Evolutionary conservation across 1,140 invertebrate species (phyloP).

Genomic region (Megalonaias nervosa): DNA sequence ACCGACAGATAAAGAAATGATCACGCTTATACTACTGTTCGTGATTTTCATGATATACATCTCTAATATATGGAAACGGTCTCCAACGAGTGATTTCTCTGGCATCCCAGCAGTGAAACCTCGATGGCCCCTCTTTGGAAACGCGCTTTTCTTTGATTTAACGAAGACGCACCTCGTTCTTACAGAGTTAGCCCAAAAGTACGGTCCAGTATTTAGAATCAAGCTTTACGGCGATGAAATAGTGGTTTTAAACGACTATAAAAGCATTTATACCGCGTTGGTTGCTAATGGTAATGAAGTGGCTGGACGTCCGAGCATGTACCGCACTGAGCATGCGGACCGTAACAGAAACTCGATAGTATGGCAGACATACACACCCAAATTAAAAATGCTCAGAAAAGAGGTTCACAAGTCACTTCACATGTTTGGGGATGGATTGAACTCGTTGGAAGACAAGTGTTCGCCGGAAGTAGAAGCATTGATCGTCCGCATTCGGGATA

Average conservation of each 20-base stretch:
- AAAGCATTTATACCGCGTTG: constrained; percentile 54
- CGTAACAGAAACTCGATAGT: constrained; percentile 55
- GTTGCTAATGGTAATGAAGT: constrained; percentile 47
- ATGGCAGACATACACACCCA: constrained; percentile 61
- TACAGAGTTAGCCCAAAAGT: constrained; percentile 45
- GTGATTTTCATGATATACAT: constrained; percentile 3
- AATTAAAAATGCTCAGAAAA: constrained; percentile 52
- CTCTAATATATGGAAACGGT: neutral
- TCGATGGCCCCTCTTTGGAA: constrained; percentile 54
- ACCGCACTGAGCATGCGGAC: constrained; percentile 42
- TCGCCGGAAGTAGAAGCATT: constrained; percentile 44
- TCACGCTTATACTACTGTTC: neutral
- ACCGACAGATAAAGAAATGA: neutral
- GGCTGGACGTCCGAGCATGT: constrained; percentile 61
- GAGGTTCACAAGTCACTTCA: constrained; percentile 49
- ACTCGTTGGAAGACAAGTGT: constrained; percentile 49
- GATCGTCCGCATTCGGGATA: constrained; percentile 28
- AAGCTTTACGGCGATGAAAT: constrained; percentile 52
- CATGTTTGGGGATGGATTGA: constrained; percentile 53
- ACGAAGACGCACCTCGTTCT: constrained; percentile 49
- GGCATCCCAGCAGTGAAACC: constrained; percentile 43
- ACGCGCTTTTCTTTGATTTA: constrained; percentile 44
- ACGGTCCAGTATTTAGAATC: constrained; percentile 55
- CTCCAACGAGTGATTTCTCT: constrained; percentile 9
- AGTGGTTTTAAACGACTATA: constrained; percentile 56